Evolutionary conservation across 2,888 invertebrate species (phyloP), one percentile per base, ranked within the genome.

Genomic region (Ryuthela nishihirai): DNA sequence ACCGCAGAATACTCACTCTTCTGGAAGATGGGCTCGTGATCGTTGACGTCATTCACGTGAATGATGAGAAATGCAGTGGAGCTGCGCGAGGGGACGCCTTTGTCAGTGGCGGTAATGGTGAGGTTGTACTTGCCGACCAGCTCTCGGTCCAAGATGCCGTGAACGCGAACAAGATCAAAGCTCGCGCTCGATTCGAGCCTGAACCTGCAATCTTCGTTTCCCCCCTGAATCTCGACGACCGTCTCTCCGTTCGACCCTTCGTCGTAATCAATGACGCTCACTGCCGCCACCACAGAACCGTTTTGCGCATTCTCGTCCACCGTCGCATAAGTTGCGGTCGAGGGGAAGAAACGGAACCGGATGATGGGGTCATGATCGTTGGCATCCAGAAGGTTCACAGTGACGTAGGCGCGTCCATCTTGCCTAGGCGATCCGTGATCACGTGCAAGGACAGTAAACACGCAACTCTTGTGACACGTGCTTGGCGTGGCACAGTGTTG

Each of bases 291-390:
- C 10, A 91, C 84, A 23, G 88, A 87, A 24, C 89, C 90, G 72
- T 88, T 88, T 49, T 81, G 82, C 0, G 93, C 93, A 74, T 93
- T 93, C 77, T 95, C 95, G 72, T 94, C 93, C 1, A 95, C 92
- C 0, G 89, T 90, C 10, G 92, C 93, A 72, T 85, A 87, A 41
- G 83, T 85, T 0, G 89, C 87, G 0, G 87, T 88, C 3, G 85
- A 79, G 1, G 34, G 34, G 73, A 92, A 88, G 73, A 89, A 90
- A 45, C 86, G 83, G 76, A 94, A 88, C 64, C 87, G 85, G 68
- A 93, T 90, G 44, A 87, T 83, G 5, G 92, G 93, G 75, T 91
- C 90, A 74, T 95, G 92, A 77, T 92, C 91, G 74, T 93, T 93
- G 32, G 91, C 88, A 72, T 92, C 92, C 61, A 91, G 81, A 44